Base-by-base conservation (phyloP, 2,797 vertebrate genomes). In the Clamator glandarius region DNA sequence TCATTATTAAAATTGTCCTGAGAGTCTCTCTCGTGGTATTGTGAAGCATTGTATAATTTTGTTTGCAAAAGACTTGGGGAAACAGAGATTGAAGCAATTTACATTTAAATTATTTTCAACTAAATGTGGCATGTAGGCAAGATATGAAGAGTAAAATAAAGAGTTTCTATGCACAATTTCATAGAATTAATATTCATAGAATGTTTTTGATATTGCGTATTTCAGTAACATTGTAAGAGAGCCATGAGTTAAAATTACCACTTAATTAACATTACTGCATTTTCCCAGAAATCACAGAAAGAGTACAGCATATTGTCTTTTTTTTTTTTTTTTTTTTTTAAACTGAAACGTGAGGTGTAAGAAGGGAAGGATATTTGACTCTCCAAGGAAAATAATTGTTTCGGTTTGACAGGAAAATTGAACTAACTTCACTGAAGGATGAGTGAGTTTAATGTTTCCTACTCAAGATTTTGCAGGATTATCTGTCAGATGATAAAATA, bases 381-480 rank as follows among this genome's bases (percentile, higher is more conserved):
- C 68, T 85, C 42, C 46, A 69, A 93, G 58, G 62, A 61, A 89
- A 95, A 94, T 63, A 91, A 80, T 63, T 89, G 31, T 77, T 95
- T 25, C 5, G 81, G 25, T 87, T 92, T 95, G 96, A 95, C 95
- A 94, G 73, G 92, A 44, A 95, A 95, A 96, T 96, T 95, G 89
- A 92, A 87, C 59, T 69, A 76, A 29, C 29, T 87, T 42, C 51
- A 58, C 23, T 41, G 51, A 93, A 85, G 25, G 72, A 91, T 87
- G 84, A 92, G 36, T 39, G 75, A 62, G 35, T 68, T 80, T 94
- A 90, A 85, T 52, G 48, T 85, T 95, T 93, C 39, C 35, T 74
- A 80, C 46, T 89, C 63, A n/a, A 46, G 41, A 26, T 74, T 89
- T 89, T 90, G 5, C 52, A 87, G 52, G 36, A 8, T 93, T 91